A percentile compares a stretch with the other conserved stretches of the same genome.
Evolutionary conservation across 2,797 vertebrate genomes (phyloP).

Genomic region (Etheostoma nigrum): DNA sequence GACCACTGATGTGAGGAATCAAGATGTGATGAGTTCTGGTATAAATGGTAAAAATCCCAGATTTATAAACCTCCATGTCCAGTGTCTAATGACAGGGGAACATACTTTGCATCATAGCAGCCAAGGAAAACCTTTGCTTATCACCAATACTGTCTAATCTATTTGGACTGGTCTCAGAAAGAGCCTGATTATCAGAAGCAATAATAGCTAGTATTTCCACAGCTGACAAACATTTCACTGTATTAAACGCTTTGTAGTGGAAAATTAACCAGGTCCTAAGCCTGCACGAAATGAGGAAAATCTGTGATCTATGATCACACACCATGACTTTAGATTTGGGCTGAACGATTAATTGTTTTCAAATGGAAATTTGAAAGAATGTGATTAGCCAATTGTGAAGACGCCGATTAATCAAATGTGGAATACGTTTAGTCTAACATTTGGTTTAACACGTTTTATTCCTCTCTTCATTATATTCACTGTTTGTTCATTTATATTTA

Average conservation of each 20-base stretch:
- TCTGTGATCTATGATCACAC: no score
- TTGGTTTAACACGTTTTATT: no score
- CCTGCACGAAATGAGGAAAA: no score
- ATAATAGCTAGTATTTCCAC: neutral
- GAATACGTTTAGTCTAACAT: no score
- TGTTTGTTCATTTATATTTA: no score
- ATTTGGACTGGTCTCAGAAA: no score
- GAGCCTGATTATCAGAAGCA: neutral
- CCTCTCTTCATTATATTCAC: no score
- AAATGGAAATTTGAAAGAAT: no score
- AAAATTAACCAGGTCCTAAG: neutral
- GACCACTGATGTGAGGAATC: conserved; percentile 47
- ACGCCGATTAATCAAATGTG: no score
- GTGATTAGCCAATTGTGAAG: no score
- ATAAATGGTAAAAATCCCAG: neutral
- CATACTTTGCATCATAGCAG: conserved; percentile 14
- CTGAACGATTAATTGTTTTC: no score
- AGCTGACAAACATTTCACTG: neutral
- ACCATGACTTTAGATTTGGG: no score
- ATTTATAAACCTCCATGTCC: conserved; percentile 17
- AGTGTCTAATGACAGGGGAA: conserved; percentile 11
- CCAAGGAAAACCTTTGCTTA: neutral
- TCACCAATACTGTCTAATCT: neutral
- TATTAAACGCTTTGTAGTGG: neutral
- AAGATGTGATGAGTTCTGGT: conserved; percentile 38